A percentile compares a stretch with the other conserved stretches of the same genome.
These are phyloP conservation scores for Cydia amplana DNA, from an alignment of 1,140 invertebrate species.

Conservation along the genomic window DNA sequence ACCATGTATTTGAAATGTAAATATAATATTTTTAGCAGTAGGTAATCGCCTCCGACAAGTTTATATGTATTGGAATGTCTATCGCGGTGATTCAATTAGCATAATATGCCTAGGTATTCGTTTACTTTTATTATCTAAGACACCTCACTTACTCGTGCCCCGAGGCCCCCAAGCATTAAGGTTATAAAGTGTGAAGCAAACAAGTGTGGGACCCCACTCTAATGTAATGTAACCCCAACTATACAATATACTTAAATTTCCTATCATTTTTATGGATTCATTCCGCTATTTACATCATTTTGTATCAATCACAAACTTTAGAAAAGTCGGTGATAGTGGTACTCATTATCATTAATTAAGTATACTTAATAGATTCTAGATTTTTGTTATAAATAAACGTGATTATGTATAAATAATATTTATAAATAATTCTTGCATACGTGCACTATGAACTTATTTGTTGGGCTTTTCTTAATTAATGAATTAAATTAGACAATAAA, in stretches of 20 bases:
- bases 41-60: not conserved
- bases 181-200: not conserved
- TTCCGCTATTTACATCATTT: slow-evolving; percentile 20
- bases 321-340: slow-evolving; percentile 5
- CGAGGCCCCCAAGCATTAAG: not conserved
- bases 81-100: not conserved
- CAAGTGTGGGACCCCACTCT: not conserved
- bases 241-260: not conserved
- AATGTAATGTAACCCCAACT: slow-evolving; percentile 8
- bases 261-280: slow-evolving; percentile 15
- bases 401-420: too few relatives aligned
- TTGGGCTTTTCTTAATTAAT: too few relatives aligned
- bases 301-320: slow-evolving; percentile 22
- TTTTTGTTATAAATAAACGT: too few relatives aligned
- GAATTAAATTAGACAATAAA: too few relatives aligned
- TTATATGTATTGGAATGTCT: not conserved
- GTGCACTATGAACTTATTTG: too few relatives aligned
- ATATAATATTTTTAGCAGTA: not conserved
- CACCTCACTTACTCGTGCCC: not conserved
- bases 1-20: too few relatives aligned
- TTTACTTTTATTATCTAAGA: not conserved
- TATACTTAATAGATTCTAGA: too few relatives aligned
- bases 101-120: not conserved
- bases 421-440: too few relatives aligned
- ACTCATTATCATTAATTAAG: slow-evolving; percentile 2